Evolutionary conservation across 2,888 invertebrate genomes (phyloP).

Genomic region (Priocnemis perturbator): DNA sequence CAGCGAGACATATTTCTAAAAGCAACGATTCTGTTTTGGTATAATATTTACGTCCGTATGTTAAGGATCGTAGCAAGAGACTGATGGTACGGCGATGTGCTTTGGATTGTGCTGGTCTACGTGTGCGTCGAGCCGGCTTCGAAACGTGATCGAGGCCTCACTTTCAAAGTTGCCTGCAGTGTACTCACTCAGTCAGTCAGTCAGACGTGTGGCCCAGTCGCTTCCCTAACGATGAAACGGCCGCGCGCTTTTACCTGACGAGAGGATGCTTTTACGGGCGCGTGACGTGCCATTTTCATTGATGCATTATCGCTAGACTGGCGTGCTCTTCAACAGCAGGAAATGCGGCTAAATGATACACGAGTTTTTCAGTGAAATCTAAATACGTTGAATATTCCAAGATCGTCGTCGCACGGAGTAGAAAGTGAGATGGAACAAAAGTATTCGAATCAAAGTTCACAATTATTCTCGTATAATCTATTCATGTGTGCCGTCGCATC

Average conservation of each 20-base stretch:
- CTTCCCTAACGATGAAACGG: constrained; percentile 51
- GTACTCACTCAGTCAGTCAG: constrained; percentile 32
- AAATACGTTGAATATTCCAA: no score
- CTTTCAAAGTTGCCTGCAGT: constrained; percentile 59
- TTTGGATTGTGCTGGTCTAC: constrained; percentile 24
- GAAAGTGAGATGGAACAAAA: no score
- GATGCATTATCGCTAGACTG: constrained; percentile 23
- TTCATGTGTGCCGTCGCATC: no score
- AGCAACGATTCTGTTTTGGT: no score
- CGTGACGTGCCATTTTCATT: constrained; percentile 53
- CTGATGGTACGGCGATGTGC: not conserved
- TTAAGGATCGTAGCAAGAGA: constrained; percentile 20
- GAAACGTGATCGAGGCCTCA: constrained; percentile 69
- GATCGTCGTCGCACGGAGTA: no score
- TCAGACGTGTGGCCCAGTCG: constrained; percentile 41
- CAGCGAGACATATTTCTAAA: no score
- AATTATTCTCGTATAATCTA: no score
- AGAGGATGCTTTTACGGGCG: constrained; percentile 41
- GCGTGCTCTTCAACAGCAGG: constrained; percentile 1
- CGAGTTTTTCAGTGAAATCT: no score
- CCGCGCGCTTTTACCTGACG: constrained; percentile 46
- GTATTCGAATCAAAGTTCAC: no score
- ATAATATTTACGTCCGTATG: no score
- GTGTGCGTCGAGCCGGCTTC: constrained; percentile 35
- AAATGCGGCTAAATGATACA: no score